These are phyloP conservation scores for Bemisia tabaci DNA, from an alignment of 1,140 invertebrate species.

Conservation along the genomic window DNA sequence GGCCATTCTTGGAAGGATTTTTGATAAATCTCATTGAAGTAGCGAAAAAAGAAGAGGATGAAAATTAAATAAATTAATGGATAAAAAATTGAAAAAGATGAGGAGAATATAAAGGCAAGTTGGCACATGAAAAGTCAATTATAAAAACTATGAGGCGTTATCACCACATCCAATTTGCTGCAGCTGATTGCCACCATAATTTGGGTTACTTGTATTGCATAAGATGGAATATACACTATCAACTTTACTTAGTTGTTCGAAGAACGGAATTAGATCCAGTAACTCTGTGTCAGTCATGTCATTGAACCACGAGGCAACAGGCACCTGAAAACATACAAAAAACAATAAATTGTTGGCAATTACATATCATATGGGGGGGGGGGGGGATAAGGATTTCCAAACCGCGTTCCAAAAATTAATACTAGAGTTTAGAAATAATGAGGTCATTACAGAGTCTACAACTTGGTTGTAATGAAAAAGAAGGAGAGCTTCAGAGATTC, in stretches of 20 bases:
- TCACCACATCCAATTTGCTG: not conserved
- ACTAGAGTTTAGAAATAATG: too few species aligned
- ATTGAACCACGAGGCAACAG: conserved; percentile 95
- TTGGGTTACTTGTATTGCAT: conserved; percentile 57
- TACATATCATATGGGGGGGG: too few species aligned
- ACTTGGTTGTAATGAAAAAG: too few species aligned
- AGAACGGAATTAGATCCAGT: conserved; percentile 86
- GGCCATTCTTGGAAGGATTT: too few species aligned
- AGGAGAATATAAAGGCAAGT: not conserved
- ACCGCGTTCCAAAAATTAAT: too few species aligned
- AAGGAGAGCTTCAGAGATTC: too few species aligned
- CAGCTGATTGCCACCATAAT: not conserved
- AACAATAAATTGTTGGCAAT: conserved; percentile 1
- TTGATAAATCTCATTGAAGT: not conserved
- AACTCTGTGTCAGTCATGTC: conserved; percentile 92
- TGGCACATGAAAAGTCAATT: not conserved
- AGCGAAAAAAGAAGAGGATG: not conserved
- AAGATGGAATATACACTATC: conserved; percentile 87
- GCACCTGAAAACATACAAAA: conserved; percentile 51
- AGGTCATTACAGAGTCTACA: too few species aligned
- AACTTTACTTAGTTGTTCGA: conserved; percentile 86
- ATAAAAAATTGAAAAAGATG: not conserved
- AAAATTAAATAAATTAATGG: conserved; percentile 1
- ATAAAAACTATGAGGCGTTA: not conserved
- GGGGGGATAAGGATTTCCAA: too few species aligned